Base-by-base conservation (phyloP, 2,888 invertebrate genomes). In the Eurytoma adleriae region DNA sequence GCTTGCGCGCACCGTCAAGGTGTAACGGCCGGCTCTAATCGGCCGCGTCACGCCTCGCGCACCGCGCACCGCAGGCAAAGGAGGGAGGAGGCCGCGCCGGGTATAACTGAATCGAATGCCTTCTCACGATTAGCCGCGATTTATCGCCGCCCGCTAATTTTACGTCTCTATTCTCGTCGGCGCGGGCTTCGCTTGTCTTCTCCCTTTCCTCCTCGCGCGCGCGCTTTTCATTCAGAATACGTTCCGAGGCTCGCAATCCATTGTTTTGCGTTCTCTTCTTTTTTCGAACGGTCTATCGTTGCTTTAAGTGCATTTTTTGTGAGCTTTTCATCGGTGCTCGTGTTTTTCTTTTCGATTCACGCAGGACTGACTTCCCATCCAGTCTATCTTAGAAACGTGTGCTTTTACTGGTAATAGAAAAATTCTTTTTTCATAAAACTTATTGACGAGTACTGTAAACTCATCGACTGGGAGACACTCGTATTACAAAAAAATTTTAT, bases 71-170 rank as follows among this genome's bases (percentile, higher is more conserved):
- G 48, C 13, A 48, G 20, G 30, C 27, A n/a, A 30, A 3, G 30
- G 3, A 40, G 48, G 20, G 48, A 20, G 50, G 18, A 20, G 30
- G 10, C 27, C 14, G 14, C 4, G 52, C 10, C n/a, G 14, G 24
- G 66, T 13, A 66, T 78, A 79, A 81, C 80, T 78, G 78, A 71
- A 82, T 81, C 82, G 79, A 83, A 83, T 78, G 79, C 83, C 78
- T 78, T 82, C 82, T 80, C 83, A 78, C 84, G 83, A 84, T 84
- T 84, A 83, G 83, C 80, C 76, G 76, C 81, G 82, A 84, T 84
- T 84, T 83, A 83, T 82, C 40, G 40, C 40, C 40, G 40, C 40
- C 40, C 40, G 40, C 40, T 40, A 40, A 40, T 77, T 75, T 69
- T 78, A n/a, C 24, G 66, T 30, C 66, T 14, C 48, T 66, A 40